These are phyloP conservation scores for Propithecus deckenii DNA, from an alignment of 2,797 vertebrate genomes.

Conservation along the genomic window DNA sequence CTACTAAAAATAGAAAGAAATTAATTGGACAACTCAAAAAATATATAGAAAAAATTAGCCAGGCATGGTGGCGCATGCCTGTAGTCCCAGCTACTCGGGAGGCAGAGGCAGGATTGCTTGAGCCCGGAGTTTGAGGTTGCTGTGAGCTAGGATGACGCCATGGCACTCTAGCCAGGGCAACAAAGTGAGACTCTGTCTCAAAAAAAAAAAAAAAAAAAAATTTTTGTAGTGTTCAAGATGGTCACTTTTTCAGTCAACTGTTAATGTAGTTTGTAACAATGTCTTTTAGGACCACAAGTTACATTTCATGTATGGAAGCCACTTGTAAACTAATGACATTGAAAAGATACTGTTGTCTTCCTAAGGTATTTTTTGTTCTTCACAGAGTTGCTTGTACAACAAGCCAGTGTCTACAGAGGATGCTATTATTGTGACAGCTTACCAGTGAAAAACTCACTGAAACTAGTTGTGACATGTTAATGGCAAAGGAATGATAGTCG, in stretches of 20 bases:
- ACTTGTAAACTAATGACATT: neutral
- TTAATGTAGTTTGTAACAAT: neutral
- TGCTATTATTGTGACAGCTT: neutral
- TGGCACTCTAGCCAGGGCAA: too few relatives aligned
- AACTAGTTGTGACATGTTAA: constrained; percentile 38
- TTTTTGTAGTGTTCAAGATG: neutral
- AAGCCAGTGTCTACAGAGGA: neutral
- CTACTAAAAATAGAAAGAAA: too few relatives aligned
- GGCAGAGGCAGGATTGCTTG: too few relatives aligned
- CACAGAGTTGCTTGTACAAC: neutral
- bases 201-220: too few relatives aligned
- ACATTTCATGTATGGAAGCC: neutral
- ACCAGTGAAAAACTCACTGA: neutral
- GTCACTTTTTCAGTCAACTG: neutral
- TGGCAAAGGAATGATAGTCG: constrained; percentile 29
- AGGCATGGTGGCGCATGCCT: too few relatives aligned
- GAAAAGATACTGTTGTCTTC: neutral
- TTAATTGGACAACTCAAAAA: too few relatives aligned
- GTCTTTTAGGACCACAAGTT: neutral
- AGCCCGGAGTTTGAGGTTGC: too few relatives aligned
- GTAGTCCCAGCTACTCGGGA: too few relatives aligned
- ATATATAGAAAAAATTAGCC: too few relatives aligned
- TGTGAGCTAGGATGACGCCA: too few relatives aligned
- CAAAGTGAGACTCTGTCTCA: too few relatives aligned
- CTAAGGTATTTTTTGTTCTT: neutral